These are phyloP conservation scores for Aplysina aerophoba DNA, from an alignment of 37 sponge, comb jelly and placozoan species.

Conservation along the genomic window DNA sequence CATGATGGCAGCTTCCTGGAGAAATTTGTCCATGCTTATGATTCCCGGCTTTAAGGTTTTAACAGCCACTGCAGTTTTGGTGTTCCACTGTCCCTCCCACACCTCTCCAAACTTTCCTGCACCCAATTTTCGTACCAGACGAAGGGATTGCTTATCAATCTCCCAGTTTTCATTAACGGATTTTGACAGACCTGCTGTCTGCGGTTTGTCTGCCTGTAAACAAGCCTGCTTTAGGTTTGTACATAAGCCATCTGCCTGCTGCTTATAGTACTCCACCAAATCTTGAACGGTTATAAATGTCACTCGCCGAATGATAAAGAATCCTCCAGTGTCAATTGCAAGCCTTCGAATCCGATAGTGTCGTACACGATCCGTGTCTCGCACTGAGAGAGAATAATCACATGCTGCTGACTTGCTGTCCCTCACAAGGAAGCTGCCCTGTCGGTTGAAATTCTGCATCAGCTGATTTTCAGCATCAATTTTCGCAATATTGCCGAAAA, in stretches of 20 bases:
- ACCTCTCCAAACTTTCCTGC: constrained; percentile 96
- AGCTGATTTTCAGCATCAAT: constrained; percentile 96
- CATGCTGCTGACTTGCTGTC: constrained; percentile 94
- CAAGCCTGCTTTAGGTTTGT: constrained; percentile 70
- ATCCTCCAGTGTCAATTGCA: constrained; percentile 81
- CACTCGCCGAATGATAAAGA: constrained; percentile 83
- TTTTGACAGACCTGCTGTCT: constrained; percentile 87
- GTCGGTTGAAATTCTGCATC: constrained; percentile 75
- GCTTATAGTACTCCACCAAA: constrained; percentile 78
- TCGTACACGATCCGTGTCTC: constrained; percentile 87
- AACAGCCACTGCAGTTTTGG: constrained; percentile 90
- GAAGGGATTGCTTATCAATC: constrained; percentile 77
- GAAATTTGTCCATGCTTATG: constrained; percentile 89
- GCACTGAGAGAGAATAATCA: constrained; percentile 89
- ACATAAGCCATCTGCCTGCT: constrained; percentile 85
- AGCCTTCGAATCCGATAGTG: constrained; percentile 87
- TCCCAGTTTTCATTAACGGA: constrained; percentile 91
- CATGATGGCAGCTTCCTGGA: constrained; percentile 95
- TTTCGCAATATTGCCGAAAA: constrained; percentile 91
- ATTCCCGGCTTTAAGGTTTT: constrained; percentile 98
- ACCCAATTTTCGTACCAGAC: constrained; percentile 71
- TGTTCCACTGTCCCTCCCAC: constrained; percentile 95
- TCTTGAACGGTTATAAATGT: constrained; percentile 76
- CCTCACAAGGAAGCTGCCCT: constrained; percentile 87
- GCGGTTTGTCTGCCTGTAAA: constrained; percentile 80